phyloP scores from a whole-genome alignment of 2,113 vertebrate genomes.

The Fregata magnificens region DNA sequence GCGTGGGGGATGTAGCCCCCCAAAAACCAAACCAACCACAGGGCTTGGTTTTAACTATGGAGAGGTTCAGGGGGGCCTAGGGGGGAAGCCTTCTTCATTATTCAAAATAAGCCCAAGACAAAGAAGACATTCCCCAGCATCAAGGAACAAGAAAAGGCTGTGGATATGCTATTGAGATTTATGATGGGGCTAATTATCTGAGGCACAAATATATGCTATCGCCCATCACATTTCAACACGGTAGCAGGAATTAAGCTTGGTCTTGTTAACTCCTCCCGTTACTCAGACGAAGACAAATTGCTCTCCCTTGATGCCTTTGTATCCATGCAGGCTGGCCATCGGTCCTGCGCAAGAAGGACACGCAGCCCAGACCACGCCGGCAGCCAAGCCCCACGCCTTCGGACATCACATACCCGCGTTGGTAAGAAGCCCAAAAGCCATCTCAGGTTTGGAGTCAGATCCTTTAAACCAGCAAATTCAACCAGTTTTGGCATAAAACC shows the following conservation, averaged over 20 bases:
- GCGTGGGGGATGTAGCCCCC: background rate
- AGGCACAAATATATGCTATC: background rate
- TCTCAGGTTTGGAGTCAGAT: background rate
- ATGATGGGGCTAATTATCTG: background rate
- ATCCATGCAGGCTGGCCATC: fast-evolving
- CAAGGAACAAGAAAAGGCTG: background rate
- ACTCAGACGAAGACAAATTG: background rate
- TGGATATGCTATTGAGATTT: background rate
- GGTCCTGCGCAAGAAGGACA: background rate
- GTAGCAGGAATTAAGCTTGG: background rate
- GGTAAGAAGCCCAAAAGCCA: background rate
- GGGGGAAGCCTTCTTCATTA: background rate
- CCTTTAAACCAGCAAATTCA: background rate
- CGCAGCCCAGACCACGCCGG: fast-evolving
- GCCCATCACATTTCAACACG: background rate
- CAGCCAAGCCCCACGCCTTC: background rate
- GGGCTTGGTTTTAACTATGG: background rate
- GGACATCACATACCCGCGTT: fast-evolving
- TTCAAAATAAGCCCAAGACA: background rate
- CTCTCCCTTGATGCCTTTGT: background rate
- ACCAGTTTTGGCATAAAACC: background rate
- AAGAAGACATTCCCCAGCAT: background rate
- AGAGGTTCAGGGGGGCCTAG: background rate
- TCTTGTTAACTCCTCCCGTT: background rate
- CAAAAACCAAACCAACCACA: background rate